These are phyloP conservation scores for Ganaspis sp. DNA, from an alignment of 1,140 invertebrate genomes.

Conservation along the genomic window DNA sequence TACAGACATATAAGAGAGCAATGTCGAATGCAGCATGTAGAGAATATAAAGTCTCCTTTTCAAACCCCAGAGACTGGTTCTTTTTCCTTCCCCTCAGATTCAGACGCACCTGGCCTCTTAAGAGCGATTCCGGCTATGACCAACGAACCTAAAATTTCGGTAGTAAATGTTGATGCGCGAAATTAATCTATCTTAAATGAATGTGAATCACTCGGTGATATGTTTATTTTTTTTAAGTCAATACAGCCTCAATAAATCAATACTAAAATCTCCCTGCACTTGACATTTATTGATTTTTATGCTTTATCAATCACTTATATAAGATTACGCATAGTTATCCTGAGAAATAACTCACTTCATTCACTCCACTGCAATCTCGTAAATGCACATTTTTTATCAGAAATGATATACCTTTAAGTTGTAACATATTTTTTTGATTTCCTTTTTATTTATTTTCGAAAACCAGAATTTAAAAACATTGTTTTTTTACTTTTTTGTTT, in stretches of 20 bases:
- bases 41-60: slow-evolving; percentile 51
- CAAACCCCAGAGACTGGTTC: slow-evolving; percentile 61
- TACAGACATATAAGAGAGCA: neutral
- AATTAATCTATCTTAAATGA: neutral
- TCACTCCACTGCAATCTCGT: neutral
- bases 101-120: slow-evolving; percentile 59
- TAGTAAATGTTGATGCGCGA: neutral
- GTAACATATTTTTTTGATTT: too few relatives aligned
- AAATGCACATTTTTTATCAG: too few relatives aligned
- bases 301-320: neutral
- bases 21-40: neutral
- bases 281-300: slow-evolving; percentile 24
- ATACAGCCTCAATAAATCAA: neutral
- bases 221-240: neutral
- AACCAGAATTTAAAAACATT: too few relatives aligned
- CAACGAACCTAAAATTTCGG: slow-evolving; percentile 15
- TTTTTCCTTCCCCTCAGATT: slow-evolving; percentile 55
- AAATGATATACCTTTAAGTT: too few relatives aligned
- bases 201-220: neutral
- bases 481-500: too few relatives aligned
- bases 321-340: neutral
- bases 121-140: neutral
- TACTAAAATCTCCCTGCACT: neutral
- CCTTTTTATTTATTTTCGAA: too few relatives aligned
- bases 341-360: neutral